Conservation (phyloP, 2,888 invertebrate genomes). For the Synanthedon vespiformis region DNA sequence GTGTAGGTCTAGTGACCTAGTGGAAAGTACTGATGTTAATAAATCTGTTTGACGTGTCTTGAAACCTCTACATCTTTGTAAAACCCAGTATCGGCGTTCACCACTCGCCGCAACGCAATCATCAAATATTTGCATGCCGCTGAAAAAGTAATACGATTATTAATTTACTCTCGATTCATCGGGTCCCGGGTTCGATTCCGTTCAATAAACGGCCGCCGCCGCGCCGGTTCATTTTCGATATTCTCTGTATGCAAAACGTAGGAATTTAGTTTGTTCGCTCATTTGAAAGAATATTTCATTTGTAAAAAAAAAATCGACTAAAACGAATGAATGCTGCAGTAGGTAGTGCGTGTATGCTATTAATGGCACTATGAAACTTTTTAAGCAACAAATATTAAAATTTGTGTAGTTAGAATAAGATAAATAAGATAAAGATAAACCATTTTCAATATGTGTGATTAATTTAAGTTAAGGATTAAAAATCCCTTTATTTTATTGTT, state of each 20-base stretch:
- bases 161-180: constrained; percentile 63
- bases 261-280: constrained; percentile 36
- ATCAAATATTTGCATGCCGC: constrained; percentile 65
- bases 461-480: too few relatives aligned
- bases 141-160: constrained; percentile 69
- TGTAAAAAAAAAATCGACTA: background rate
- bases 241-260: constrained; percentile 45
- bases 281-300: constrained; percentile 14
- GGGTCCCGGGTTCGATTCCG: constrained; percentile 33
- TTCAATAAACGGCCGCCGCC: constrained; percentile 29
- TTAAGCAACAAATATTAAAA: too few relatives aligned
- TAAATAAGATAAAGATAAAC: too few relatives aligned
- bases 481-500: too few relatives aligned
- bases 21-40: too few relatives aligned
- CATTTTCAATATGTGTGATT: too few relatives aligned
- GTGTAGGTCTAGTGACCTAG: too few relatives aligned
- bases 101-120: constrained; percentile 55
- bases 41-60: background rate
- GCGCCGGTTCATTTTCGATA: constrained; percentile 31
- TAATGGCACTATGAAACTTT: too few relatives aligned
- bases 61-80: background rate
- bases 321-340: too few relatives aligned
- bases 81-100: constrained; percentile 30
- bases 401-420: too few relatives aligned
- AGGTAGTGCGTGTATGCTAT: too few relatives aligned